These are phyloP conservation scores for Helicoverpa armigera DNA, from an alignment of 1,140 invertebrate genomes.

Conservation along the genomic window DNA sequence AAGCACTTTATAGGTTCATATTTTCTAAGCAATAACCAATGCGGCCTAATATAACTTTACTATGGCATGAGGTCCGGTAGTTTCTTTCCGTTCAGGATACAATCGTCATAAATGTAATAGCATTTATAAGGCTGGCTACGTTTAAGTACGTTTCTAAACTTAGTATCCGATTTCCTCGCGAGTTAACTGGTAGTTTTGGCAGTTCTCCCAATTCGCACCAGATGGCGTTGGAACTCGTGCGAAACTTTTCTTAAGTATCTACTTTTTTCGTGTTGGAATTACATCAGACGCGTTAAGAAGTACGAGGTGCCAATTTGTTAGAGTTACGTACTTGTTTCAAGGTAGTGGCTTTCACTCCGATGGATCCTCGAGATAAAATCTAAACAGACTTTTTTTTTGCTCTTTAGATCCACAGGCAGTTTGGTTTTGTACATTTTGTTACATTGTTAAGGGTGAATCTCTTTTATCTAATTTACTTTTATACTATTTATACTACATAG, in stretches of 20 bases:
- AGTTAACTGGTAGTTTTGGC: constrained; percentile 68
- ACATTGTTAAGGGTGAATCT: no score
- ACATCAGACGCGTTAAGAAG: constrained; percentile 50
- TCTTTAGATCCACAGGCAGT: not conserved
- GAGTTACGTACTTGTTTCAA: constrained; percentile 8
- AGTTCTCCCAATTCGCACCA: constrained; percentile 64
- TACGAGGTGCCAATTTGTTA: constrained; percentile 25
- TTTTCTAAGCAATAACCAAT: no score
- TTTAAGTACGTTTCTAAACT: constrained; percentile 40
- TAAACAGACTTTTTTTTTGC: not conserved
- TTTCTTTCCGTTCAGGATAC: not conserved
- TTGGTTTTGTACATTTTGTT: no score
- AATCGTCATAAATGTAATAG: constrained; percentile 1
- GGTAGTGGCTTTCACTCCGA: no score
- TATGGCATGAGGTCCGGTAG: not conserved
- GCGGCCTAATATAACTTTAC: not conserved
- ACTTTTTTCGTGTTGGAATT: constrained; percentile 57
- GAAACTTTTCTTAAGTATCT: constrained; percentile 58
- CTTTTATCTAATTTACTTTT: no score
- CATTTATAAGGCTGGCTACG: not conserved
- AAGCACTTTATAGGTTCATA: no score
- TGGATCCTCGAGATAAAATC: not conserved
- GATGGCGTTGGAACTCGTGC: constrained; percentile 65
- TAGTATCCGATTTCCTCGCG: constrained; percentile 62
- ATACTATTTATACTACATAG: no score